Evolutionary conservation across 2,797 vertebrate genomes (phyloP).

Genomic region (Acropternis orthonyx): DNA sequence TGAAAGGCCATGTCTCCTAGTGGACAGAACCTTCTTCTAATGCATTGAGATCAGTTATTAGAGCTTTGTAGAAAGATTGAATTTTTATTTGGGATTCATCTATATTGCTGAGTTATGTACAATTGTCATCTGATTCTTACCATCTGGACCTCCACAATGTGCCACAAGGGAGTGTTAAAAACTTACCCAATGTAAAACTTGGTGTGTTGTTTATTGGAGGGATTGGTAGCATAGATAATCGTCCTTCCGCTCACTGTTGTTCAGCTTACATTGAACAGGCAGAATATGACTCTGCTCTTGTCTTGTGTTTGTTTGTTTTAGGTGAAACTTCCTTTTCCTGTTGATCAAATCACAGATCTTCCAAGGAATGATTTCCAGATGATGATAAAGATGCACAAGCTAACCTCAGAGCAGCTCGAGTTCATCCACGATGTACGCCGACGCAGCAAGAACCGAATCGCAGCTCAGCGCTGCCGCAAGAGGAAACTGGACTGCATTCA

Average conservation of each 20-base stretch:
- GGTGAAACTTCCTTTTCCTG: slow-evolving; percentile 98
- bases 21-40: background rate
- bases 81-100: background rate
- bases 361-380: slow-evolving; percentile 99
- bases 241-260: background rate
- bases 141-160: background rate
- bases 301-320: slow-evolving; percentile 72
- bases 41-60: background rate
- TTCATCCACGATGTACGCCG: slow-evolving; percentile 95
- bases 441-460: slow-evolving; percentile 96
- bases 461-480: slow-evolving; percentile 96
- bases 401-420: slow-evolving; percentile 98
- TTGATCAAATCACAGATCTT: slow-evolving; percentile 99
- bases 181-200: background rate
- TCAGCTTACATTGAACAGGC: background rate
- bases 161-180: background rate
- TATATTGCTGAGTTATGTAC: background rate
- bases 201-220: background rate
- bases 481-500: slow-evolving; percentile 98
- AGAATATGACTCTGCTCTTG: slow-evolving; percentile 30
- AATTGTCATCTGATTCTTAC: background rate
- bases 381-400: slow-evolving; percentile 99
- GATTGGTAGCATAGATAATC: background rate
- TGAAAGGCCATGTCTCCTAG: background rate
- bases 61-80: background rate